Evolutionary conservation across 2,797 vertebrate species (phyloP).

Genomic region (Lateolabrax maculatus): DNA sequence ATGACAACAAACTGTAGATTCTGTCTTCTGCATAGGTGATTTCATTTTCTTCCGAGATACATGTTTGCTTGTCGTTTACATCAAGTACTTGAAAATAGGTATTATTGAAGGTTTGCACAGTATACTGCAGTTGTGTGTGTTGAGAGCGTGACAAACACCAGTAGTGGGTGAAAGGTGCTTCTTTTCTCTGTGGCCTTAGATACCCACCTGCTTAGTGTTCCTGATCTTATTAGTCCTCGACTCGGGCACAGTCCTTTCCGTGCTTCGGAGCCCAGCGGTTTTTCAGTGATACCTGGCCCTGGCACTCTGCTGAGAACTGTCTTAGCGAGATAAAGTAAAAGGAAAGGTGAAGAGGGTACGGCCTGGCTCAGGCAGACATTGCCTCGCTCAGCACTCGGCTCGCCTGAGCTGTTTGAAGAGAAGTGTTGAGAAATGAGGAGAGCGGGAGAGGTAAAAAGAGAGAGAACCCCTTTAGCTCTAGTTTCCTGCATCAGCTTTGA

Average conservation of each 20-base stretch:
- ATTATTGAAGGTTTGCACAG: conserved; percentile 68
- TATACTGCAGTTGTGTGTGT: conserved; percentile 55
- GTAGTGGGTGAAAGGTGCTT: conserved; percentile 75
- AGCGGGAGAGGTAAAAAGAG: conserved; percentile 49
- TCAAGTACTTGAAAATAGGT: conserved; percentile 90
- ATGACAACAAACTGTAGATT: conserved; percentile 70
- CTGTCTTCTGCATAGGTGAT: conserved; percentile 47
- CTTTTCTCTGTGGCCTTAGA: conserved; percentile 83
- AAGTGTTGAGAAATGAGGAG: conserved; percentile 66
- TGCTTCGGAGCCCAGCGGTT: conserved; percentile 25
- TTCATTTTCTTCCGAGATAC: conserved; percentile 70
- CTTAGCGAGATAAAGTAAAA: conserved; percentile 61
- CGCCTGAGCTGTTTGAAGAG: conserved; percentile 73
- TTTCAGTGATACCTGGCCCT: conserved; percentile 37
- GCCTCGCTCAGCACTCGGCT: conserved; percentile 53
- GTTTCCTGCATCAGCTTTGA: conserved; percentile 84
- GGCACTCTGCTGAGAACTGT: conserved; percentile 56
- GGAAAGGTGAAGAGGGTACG: conserved; percentile 69
- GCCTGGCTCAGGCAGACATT: conserved; percentile 59
- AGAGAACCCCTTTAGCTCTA: conserved; percentile 77
- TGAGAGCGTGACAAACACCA: conserved; percentile 64
- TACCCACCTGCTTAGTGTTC: conserved; percentile 64
- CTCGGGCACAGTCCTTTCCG: conserved; percentile 39
- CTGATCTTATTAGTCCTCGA: conserved; percentile 58
- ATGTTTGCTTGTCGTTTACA: conserved; percentile 86